phyloP scores from a whole-genome alignment of 1,140 invertebrate species.

The Calephelis virginiensis region DNA sequence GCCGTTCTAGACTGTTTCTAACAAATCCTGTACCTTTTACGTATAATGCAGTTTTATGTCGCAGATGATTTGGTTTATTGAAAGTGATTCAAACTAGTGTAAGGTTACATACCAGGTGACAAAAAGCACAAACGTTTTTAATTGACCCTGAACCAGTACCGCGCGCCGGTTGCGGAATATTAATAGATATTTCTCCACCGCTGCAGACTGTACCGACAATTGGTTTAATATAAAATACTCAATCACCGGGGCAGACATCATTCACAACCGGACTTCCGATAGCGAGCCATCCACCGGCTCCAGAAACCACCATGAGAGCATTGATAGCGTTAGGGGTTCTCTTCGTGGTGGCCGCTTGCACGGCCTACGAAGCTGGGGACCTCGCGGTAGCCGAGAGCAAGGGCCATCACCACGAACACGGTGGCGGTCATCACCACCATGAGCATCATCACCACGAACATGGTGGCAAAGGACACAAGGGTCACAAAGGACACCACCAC shows the following conservation, averaged over 20 bases:
- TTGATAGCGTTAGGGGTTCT: constrained; percentile 48
- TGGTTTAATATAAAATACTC: constrained; percentile 64
- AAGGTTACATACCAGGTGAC: neutral
- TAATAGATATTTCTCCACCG: constrained; percentile 50
- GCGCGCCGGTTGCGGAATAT: constrained; percentile 56
- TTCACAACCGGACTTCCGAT: constrained; percentile 68
- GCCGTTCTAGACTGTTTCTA: too few species aligned
- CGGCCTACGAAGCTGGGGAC: constrained; percentile 50
- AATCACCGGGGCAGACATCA: constrained; percentile 54
- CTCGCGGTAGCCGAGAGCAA: constrained; percentile 75
- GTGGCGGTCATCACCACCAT: constrained; percentile 78
- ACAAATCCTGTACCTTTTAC: too few species aligned
- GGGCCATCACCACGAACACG: constrained; percentile 66
- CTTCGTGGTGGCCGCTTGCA: constrained; percentile 52
- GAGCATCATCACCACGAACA: constrained; percentile 75
- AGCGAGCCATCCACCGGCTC: constrained; percentile 29
- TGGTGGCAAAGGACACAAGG: constrained; percentile 77
- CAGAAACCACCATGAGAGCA: constrained; percentile 45
- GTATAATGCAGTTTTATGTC: too few species aligned
- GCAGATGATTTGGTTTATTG: too few species aligned
- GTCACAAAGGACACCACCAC: constrained; percentile 79
- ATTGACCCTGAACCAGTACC: constrained; percentile 37
- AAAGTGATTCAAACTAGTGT: too few species aligned
- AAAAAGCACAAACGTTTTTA: constrained; percentile 23
- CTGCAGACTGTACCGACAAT: constrained; percentile 33